Evolutionary conservation across 2,888 invertebrate genomes (phyloP).

Genomic region (Orthonevra nobilis): DNA sequence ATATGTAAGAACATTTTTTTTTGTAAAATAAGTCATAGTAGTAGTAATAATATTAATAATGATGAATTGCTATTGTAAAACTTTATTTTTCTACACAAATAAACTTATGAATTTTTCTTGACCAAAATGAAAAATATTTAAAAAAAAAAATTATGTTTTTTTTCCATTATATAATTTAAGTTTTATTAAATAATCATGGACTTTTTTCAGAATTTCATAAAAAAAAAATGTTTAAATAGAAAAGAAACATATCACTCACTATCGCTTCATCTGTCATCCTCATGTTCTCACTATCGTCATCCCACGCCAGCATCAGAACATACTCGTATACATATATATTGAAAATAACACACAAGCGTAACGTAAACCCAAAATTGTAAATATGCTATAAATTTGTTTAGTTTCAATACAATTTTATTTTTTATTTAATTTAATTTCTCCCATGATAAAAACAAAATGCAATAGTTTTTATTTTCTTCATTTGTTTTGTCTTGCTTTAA

Average conservation of each 20-base stretch:
- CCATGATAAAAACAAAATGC: no score
- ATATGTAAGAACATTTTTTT: constrained; percentile 14
- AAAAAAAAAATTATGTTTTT: constrained; percentile 29
- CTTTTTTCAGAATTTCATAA: constrained; percentile 58
- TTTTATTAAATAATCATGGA: constrained; percentile 41
- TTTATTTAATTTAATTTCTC: constrained; percentile 26
- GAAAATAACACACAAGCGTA: constrained; percentile 69
- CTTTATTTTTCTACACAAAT: constrained; percentile 69
- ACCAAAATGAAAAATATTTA: constrained; percentile 49
- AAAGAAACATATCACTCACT: constrained; percentile 29
- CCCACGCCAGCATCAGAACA: constrained; percentile 62
- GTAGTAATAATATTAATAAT: background rate
- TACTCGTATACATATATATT: constrained; percentile 45
- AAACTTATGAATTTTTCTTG: constrained; percentile 53
- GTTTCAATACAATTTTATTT: constrained; percentile 16
- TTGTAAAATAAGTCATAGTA: constrained; percentile 30
- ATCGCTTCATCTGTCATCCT: constrained; percentile 65
- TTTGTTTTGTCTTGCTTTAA: constrained; percentile 68
- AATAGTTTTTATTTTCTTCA: constrained; percentile 56
- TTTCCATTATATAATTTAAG: background rate
- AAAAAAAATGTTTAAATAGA: no score
- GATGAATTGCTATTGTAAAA: constrained; percentile 60
- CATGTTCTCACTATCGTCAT: constrained; percentile 58
- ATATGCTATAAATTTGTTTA: constrained; percentile 53
- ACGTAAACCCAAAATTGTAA: constrained; percentile 60